Conservation (phyloP, 2,888 invertebrate species). For the Thera britannica region DNA sequence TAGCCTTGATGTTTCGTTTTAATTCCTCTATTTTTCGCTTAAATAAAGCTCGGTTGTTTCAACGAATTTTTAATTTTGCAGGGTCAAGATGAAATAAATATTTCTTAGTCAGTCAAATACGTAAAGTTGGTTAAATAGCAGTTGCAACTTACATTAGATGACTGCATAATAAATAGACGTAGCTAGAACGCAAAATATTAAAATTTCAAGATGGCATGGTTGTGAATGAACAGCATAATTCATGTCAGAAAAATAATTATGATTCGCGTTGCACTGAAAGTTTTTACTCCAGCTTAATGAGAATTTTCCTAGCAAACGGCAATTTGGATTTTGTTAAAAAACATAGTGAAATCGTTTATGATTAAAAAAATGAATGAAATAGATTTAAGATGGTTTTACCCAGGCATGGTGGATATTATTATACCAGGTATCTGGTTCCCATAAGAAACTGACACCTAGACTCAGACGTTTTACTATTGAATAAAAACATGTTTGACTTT, state of each 20-base stretch:
- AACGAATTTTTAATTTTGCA: no score
- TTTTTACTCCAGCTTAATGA: conserved; percentile 25
- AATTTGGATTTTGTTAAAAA: conserved; percentile 16
- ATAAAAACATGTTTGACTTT: no score
- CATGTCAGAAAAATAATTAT: conserved; percentile 22
- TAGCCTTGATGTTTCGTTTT: no score
- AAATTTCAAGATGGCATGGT: conserved; percentile 13
- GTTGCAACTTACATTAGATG: not conserved
- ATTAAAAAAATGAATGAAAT: conserved; percentile 1
- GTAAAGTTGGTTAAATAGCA: not conserved
- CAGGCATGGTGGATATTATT: no score
- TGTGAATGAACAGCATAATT: conserved; percentile 16
- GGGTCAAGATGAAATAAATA: no score
- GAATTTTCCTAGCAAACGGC: conserved; percentile 21
- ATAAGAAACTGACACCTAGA: no score
- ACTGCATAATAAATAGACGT: not conserved
- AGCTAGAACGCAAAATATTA: conserved; percentile 1
- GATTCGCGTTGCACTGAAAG: conserved; percentile 23
- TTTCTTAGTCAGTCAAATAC: not conserved
- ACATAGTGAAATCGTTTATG: conserved; percentile 19
- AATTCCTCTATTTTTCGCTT: no score
- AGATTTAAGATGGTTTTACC: no score
- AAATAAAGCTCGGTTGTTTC: no score
- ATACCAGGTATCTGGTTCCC: no score
- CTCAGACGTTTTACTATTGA: no score